Percentiles rank a stretch among this genome's conserved stretches.
Conservation (phyloP, 2,113 vertebrate genomes). For the Hydrolagus affinis region DNA sequence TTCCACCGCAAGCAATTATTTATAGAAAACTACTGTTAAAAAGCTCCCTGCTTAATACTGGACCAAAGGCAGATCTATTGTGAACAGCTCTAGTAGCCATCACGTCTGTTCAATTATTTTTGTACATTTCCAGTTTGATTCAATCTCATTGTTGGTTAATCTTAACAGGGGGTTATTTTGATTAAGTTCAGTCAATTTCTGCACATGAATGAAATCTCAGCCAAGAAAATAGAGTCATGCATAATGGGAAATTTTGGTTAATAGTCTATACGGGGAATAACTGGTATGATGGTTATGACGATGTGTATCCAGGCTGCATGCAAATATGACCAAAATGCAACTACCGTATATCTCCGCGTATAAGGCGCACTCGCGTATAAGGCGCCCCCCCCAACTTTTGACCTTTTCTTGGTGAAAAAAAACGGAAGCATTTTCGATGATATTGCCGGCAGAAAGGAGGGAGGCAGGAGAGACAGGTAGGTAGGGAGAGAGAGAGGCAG, state of each 20-base stretch:
- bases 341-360: too few relatives aligned
- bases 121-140: background rate
- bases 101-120: background rate
- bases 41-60: background rate
- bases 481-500: too few relatives aligned
- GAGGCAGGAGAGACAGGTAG: too few relatives aligned
- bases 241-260: background rate
- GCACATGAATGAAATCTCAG: background rate
- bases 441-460: too few relatives aligned
- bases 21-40: conserved; percentile 20
- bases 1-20: conserved; percentile 7
- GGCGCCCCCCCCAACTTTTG: too few relatives aligned
- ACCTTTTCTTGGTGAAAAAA: too few relatives aligned
- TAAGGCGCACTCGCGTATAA: too few relatives aligned
- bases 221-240: background rate
- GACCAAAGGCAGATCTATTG: background rate
- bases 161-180: background rate
- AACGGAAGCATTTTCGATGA: too few relatives aligned
- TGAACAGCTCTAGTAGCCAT: too few relatives aligned
- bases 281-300: background rate
- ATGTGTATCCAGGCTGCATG: background rate
- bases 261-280: background rate
- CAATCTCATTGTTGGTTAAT: background rate
- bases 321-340: background rate
- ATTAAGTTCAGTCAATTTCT: background rate